A percentile compares a stretch with the other conserved stretches of the same genome.
Conservation (phyloP, 2,797 vertebrate genomes). For the Lophotriccus pileatus region DNA sequence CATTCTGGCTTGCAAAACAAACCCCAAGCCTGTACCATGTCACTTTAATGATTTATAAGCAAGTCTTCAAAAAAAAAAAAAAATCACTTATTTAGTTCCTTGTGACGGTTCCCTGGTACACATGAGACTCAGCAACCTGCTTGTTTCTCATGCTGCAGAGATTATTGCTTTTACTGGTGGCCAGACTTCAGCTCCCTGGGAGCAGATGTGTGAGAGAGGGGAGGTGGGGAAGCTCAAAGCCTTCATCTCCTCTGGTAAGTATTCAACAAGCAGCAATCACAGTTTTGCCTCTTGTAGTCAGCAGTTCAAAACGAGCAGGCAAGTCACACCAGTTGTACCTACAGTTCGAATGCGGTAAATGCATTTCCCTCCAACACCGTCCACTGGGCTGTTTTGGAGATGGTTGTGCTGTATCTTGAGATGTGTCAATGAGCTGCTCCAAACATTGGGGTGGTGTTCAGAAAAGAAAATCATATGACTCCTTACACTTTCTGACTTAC, state of each 20-base stretch:
- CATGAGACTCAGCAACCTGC: not conserved
- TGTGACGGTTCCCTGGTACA: not conserved
- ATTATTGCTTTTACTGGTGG: not conserved
- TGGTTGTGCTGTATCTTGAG: not conserved
- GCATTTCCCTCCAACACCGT: not conserved
- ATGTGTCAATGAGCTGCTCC: not conserved
- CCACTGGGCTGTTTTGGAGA: not conserved
- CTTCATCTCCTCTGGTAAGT: not conserved
- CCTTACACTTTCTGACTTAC: not conserved
- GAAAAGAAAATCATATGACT: not conserved
- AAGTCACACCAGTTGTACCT: not conserved
- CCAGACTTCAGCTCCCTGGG: not conserved
- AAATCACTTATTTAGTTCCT: not conserved
- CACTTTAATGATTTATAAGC: conserved; percentile 53
- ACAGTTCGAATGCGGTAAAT: not conserved
- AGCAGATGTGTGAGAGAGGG: not conserved
- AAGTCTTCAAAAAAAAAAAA: not conserved
- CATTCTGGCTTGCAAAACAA: conserved; percentile 56
- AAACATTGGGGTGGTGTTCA: not conserved
- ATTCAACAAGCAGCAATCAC: not conserved
- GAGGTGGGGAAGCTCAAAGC: not conserved
- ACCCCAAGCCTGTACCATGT: not conserved
- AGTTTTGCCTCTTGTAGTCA: not conserved
- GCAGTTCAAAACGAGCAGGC: not conserved
- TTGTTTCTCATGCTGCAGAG: not conserved